Conservation (phyloP, 2,797 vertebrate species). For the Ctenosaura bakeri region DNA sequence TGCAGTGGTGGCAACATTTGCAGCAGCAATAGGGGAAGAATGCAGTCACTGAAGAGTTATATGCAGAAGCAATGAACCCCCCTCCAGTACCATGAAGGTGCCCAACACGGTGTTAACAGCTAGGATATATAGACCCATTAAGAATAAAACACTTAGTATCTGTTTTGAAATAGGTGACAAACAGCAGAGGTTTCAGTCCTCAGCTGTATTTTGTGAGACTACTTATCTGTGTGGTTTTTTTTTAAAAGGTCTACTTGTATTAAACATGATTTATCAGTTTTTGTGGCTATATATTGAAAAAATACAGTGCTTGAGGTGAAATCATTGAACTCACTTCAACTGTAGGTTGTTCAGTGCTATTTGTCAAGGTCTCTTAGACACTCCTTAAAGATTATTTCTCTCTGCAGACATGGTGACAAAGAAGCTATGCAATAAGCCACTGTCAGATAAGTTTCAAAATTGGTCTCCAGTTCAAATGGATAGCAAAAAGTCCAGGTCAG, state of each 20-base stretch:
- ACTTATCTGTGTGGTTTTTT: not conserved
- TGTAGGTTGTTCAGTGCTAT: not conserved
- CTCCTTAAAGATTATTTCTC: not conserved
- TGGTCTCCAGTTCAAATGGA: not conserved
- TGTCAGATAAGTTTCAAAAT: not conserved
- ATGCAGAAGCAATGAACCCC: not conserved
- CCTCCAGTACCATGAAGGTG: not conserved
- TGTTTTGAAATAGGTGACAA: not conserved
- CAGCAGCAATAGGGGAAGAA: not conserved
- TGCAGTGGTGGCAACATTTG: not conserved
- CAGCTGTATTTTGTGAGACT: not conserved
- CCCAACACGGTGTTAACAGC: not conserved
- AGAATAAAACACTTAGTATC: not conserved
- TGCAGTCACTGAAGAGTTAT: not conserved
- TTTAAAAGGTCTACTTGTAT: not conserved
- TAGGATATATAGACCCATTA: not conserved
- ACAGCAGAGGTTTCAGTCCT: not conserved
- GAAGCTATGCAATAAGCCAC: not conserved
- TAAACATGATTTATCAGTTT: slow-evolving; percentile 11
- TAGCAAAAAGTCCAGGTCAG: not conserved
- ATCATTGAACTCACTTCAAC: not conserved
- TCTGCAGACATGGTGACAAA: not conserved
- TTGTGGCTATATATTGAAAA: not conserved
- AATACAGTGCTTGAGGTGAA: slow-evolving; percentile 8
- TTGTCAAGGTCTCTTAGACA: not conserved